These are phyloP conservation scores for Periophthalmus magnuspinnatus DNA, from an alignment of 2,797 vertebrate species.

Conservation along the genomic window DNA sequence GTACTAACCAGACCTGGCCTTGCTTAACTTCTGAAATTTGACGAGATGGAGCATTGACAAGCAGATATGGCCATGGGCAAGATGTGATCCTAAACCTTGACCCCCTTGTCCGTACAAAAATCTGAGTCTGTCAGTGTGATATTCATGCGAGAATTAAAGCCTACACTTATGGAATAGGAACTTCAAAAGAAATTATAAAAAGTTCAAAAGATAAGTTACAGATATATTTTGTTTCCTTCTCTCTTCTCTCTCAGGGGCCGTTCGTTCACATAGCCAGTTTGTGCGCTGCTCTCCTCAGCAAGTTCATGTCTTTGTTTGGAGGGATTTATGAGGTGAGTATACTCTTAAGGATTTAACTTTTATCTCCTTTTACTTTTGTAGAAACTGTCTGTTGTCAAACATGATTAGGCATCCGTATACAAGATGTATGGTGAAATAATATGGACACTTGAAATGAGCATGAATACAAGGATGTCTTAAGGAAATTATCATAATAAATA, in stretches of 20 bases:
- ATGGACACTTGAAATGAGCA: no score
- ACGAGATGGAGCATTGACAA: no score
- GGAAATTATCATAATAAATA: no score
- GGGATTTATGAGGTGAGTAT: conserved; percentile 91
- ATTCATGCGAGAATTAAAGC: neutral
- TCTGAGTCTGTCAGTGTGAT: no score
- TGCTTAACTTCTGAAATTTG: no score
- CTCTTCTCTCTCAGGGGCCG: conserved; percentile 80
- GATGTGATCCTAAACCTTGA: no score
- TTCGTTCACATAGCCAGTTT: conserved; percentile 96
- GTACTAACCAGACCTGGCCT: no score
- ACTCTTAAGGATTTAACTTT: neutral
- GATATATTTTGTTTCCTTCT: neutral
- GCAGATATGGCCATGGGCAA: no score
- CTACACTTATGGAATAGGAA: neutral
- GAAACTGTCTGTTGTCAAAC: neutral
- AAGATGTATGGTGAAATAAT: neutral
- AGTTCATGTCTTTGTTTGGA: conserved; percentile 95
- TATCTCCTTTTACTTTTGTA: neutral
- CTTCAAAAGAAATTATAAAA: neutral
- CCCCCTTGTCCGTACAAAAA: no score
- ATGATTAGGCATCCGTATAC: neutral
- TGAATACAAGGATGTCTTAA: no score
- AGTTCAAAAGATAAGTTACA: neutral
- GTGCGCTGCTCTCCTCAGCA: conserved; percentile 93